These are phyloP conservation scores for Thera obeliscata DNA, from an alignment of 2,888 invertebrate genomes.

Conservation along the genomic window DNA sequence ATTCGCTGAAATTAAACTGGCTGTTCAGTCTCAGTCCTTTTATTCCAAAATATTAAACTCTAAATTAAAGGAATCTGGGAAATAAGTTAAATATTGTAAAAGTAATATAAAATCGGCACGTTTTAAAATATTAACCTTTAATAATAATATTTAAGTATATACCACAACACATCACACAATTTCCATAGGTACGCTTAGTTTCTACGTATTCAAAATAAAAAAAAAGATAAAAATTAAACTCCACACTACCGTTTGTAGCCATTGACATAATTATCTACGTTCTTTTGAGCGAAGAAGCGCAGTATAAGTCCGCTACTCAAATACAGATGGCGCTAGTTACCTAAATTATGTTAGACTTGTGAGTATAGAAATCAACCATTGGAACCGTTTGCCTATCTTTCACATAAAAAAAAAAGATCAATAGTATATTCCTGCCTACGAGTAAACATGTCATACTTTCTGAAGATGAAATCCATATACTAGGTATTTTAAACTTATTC, in stretches of 20 bases:
- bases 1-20: too few relatives aligned
- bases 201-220: too few relatives aligned
- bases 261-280: not conserved
- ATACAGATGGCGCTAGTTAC: slow-evolving; percentile 69
- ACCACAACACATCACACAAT: slow-evolving; percentile 32
- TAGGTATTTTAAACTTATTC: too few relatives aligned
- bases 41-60: too few relatives aligned
- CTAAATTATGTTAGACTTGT: slow-evolving; percentile 3
- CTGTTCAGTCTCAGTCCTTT: too few relatives aligned
- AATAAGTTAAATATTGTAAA: not conserved
- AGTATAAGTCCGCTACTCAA: slow-evolving; percentile 56
- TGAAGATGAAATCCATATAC: too few relatives aligned
- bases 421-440: too few relatives aligned
- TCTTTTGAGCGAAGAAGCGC: not conserved
- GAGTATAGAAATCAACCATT: not conserved
- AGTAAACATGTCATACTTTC: too few relatives aligned
- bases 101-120: not conserved
- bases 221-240: too few relatives aligned
- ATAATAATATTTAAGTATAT: not conserved
- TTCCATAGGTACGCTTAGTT: too few relatives aligned
- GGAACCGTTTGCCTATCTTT: not conserved
- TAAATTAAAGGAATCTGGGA: not conserved
- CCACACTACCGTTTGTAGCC: too few relatives aligned
- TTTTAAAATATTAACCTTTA: not conserved
- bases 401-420: too few relatives aligned